A percentile compares a stretch with the other conserved stretches of the same genome.
phyloP scores from a whole-genome alignment of 2,797 vertebrate species.

The Hylomyscus alleni region DNA sequence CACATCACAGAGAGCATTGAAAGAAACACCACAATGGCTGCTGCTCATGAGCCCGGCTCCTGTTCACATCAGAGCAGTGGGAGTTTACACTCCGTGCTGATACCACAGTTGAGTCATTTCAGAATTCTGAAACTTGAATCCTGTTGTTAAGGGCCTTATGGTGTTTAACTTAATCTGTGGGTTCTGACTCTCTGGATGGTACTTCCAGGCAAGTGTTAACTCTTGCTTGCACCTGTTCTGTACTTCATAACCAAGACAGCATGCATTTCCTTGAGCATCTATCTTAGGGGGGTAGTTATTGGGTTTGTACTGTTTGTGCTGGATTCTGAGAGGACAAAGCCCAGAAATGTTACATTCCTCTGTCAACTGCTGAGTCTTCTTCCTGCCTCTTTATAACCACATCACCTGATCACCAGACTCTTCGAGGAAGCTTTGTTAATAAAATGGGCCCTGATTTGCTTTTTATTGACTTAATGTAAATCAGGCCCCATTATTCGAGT shows the following conservation, averaged over 20 bases:
- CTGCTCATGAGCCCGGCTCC: neutral
- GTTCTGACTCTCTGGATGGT: neutral
- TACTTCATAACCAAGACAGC: neutral
- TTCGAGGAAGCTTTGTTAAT: neutral
- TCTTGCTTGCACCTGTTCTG: neutral
- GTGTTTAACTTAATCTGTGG: neutral
- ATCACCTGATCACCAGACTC: neutral
- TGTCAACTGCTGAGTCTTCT: neutral
- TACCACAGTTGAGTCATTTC: neutral
- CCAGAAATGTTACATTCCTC: neutral
- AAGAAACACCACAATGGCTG: too few relatives aligned
- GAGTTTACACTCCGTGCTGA: neutral
- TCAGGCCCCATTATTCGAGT: neutral
- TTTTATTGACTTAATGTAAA: neutral
- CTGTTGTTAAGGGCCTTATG: neutral
- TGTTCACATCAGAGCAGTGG: neutral
- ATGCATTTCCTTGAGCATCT: neutral
- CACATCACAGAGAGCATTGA: neutral
- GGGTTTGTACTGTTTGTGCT: neutral
- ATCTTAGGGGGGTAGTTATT: neutral
- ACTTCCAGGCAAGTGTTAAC: neutral
- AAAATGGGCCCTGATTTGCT: neutral
- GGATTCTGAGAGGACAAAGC: neutral
- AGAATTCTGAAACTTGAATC: neutral
- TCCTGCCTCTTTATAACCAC: neutral